Base-by-base conservation (phyloP, 2,888 invertebrate species). In the Coleophora flavipennella region DNA sequence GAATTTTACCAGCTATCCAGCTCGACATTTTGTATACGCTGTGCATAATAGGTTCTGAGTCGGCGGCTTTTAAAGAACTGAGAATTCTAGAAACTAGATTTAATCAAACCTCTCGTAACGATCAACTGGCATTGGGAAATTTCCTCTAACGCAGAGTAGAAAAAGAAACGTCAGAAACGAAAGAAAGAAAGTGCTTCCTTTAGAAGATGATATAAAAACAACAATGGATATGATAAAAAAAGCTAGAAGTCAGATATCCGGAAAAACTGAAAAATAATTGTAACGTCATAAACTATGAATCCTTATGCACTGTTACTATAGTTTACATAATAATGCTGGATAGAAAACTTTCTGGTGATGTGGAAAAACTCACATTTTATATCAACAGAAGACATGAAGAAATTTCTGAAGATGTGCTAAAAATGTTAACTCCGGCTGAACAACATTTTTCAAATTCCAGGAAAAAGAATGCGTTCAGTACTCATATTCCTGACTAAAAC, bases 111-210 rank as follows among this genome's bases (percentile, higher is more conserved):
- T 10, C 27, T 45, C 2, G 4, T 45, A 8, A 35, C 40, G 31
- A 27, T 37, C 8, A 45, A 45, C 31, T 43, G 45, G 45, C 31
- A 45, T 10, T 46, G 44, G 44, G 42, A 46, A 20, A 39, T 44
- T 12, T 46, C 46, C 1, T 42, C 46, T 7, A 46, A 46, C 32
- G 42, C 42, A 8, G 42, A 46, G 27, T 42, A 46, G 40, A 40
- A 40, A 12, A 31, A 38, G 13, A 43, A 44, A 33, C 34, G 39
- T 10, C 25, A 13, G 1, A 9, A 35, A 8, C 31, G 41, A 35
- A 4, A 44, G 44, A 36, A 34, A 35, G 38, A 38, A 33, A 33
- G 34, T 43, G 8, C 32, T 42, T 7, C 45, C 45, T 33, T 13
- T 42, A 9, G 44, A 44, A 13, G 34, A 36, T 29, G 44, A 44